A percentile compares a stretch with the other conserved stretches of the same genome.
These are phyloP conservation scores for Idaea aversata DNA, from an alignment of 2,888 invertebrate genomes.

Conservation along the genomic window DNA sequence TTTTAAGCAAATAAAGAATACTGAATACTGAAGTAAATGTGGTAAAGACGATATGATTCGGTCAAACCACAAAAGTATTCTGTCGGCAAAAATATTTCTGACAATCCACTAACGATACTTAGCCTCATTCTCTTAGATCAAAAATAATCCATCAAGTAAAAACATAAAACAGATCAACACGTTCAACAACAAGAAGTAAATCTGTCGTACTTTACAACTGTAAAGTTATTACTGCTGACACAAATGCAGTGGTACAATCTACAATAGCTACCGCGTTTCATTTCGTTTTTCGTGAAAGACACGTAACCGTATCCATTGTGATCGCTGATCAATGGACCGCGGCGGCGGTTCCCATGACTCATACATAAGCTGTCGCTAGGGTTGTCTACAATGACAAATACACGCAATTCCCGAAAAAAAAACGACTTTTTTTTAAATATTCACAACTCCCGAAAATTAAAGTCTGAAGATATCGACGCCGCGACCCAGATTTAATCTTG, in stretches of 20 bases:
- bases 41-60: no score
- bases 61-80: no score
- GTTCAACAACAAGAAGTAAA: not conserved
- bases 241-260: not conserved
- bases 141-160: not conserved
- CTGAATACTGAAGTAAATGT: no score
- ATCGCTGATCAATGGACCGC: slow-evolving; percentile 32
- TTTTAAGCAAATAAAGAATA: no score
- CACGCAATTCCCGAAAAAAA: not conserved
- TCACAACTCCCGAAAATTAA: not conserved
- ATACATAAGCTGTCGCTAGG: slow-evolving; percentile 10
- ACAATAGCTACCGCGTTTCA: not conserved
- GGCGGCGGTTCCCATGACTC: slow-evolving; percentile 41
- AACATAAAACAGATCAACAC: slow-evolving; percentile 1
- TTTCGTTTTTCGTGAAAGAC: slow-evolving; percentile 1
- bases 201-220: not conserved
- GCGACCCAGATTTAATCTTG: no score
- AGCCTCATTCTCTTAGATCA: no score
- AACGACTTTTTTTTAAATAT: not conserved
- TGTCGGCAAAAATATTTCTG: no score
- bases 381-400: not conserved
- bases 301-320: slow-evolving; percentile 36
- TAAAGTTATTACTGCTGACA: not conserved
- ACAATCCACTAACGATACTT: no score
- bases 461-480: no score